Percentiles rank a stretch among this genome's conserved stretches.
Evolutionary conservation across 1,140 invertebrate species (phyloP).

Genomic region (Colletes latitarsis): DNA sequence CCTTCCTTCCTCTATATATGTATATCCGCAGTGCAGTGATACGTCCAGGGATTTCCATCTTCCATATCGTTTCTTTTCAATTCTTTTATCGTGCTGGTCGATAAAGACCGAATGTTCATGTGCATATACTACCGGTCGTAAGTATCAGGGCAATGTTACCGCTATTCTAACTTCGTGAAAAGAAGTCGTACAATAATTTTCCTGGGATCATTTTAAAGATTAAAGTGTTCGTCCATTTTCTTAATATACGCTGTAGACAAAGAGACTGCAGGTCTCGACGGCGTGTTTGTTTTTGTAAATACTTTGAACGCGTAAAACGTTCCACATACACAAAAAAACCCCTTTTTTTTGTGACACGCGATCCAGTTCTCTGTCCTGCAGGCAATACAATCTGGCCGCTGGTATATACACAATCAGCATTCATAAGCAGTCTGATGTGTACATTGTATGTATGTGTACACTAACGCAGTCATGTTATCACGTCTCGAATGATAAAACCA

Average conservation of each 20-base stretch:
- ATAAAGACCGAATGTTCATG: background rate
- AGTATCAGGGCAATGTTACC: background rate
- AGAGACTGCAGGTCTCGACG: background rate
- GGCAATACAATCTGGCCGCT: background rate
- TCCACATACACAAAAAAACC: background rate
- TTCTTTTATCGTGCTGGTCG: slow-evolving; percentile 18
- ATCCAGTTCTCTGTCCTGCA: background rate
- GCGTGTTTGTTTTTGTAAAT: background rate
- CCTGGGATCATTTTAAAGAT: no score
- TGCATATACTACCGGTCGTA: background rate
- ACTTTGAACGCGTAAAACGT: slow-evolving; percentile 3
- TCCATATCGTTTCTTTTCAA: slow-evolving; percentile 32
- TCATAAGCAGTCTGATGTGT: slow-evolving; percentile 11
- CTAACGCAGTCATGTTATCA: slow-evolving; percentile 47
- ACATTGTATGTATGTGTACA: slow-evolving; percentile 12
- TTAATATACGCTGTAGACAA: background rate
- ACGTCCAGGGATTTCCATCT: slow-evolving; percentile 40
- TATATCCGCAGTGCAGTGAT: slow-evolving; percentile 45
- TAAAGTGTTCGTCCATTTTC: no score
- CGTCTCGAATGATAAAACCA: slow-evolving; percentile 48
- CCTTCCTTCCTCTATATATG: slow-evolving; percentile 28
- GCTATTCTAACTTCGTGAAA: background rate
- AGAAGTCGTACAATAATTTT: no score
- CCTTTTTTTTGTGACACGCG: slow-evolving; percentile 7
- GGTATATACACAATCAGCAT: slow-evolving; percentile 24